Evolutionary conservation across 2,888 invertebrate genomes (phyloP).

Genomic region (Poecilus cupreus): DNA sequence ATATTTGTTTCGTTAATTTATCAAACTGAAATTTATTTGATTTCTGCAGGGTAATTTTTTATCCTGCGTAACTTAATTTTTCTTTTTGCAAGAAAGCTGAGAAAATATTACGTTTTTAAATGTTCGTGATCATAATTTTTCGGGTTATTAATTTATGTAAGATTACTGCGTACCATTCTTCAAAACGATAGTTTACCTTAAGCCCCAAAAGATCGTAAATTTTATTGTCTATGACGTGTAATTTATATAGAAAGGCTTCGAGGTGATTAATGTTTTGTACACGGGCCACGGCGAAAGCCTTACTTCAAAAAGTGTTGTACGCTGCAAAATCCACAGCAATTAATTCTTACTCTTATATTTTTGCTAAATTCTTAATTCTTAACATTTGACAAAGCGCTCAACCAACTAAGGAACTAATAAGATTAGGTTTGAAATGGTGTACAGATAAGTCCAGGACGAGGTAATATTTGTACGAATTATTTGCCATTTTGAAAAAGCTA

Average conservation of each 20-base stretch:
- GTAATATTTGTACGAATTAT: no score
- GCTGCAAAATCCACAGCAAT: background rate
- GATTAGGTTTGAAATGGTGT: no score
- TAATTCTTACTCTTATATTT: background rate
- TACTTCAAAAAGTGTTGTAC: conserved; percentile 6
- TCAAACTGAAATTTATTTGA: conserved; percentile 30
- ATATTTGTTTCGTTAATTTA: conserved; percentile 15
- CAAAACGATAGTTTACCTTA: conserved; percentile 54
- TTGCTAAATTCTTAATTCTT: no score
- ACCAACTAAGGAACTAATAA: no score
- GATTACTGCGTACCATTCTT: conserved; percentile 45
- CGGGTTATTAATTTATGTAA: conserved; percentile 53
- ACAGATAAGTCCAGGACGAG: no score
- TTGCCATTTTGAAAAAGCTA: no score
- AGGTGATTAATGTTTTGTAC: conserved; percentile 56
- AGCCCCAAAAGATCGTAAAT: conserved; percentile 55
- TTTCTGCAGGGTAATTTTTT: conserved; percentile 24
- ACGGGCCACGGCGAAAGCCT: background rate
- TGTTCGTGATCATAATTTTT: conserved; percentile 45
- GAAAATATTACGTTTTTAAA: conserved; percentile 42
- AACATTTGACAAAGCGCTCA: no score
- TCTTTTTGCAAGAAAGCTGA: conserved; percentile 4
- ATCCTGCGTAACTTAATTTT: background rate
- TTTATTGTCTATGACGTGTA: conserved; percentile 53
- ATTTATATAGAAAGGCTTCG: conserved; percentile 46